These are phyloP conservation scores for Anaspis maculata DNA, from an alignment of 2,888 invertebrate species.

Conservation along the genomic window DNA sequence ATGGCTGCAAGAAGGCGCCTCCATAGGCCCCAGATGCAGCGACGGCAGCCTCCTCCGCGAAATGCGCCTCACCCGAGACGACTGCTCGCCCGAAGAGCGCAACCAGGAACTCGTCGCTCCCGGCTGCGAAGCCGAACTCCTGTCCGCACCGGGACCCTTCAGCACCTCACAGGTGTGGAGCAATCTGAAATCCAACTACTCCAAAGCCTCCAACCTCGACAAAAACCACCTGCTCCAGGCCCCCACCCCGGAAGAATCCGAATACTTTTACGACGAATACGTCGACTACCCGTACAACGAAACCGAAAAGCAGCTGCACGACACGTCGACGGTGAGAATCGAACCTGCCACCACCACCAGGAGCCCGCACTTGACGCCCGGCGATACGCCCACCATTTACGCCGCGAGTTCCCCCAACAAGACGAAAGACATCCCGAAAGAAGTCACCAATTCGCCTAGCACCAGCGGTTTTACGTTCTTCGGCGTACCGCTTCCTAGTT, in stretches of 20 bases:
- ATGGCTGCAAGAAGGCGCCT: slow-evolving; percentile 69
- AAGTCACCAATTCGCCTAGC: slow-evolving; percentile 42
- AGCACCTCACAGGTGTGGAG: slow-evolving; percentile 54
- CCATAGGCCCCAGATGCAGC: slow-evolving; percentile 68
- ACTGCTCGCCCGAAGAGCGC: slow-evolving; percentile 48
- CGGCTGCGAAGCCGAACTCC: slow-evolving; percentile 62
- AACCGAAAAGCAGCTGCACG: slow-evolving; percentile 37
- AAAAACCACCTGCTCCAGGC: slow-evolving; percentile 46
- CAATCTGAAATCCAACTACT: slow-evolving; percentile 44
- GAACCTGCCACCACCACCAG: slow-evolving; percentile 13
- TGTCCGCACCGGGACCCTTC: slow-evolving; percentile 38
- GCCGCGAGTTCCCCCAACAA: slow-evolving; percentile 42
- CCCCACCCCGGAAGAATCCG: slow-evolving; percentile 66
- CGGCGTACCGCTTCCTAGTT: slow-evolving; percentile 68
- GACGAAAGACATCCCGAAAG: slow-evolving; percentile 29
- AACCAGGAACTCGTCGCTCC: slow-evolving; percentile 52
- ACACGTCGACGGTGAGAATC: slow-evolving; percentile 7
- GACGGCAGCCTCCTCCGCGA: slow-evolving; percentile 71
- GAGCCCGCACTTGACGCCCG: slow-evolving; percentile 29
- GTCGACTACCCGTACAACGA: slow-evolving; percentile 68
- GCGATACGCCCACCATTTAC: slow-evolving; percentile 54
- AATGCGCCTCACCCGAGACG: slow-evolving; percentile 59
- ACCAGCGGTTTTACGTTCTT: slow-evolving; percentile 72
- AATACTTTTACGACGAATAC: slow-evolving; percentile 78
- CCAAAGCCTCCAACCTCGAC: slow-evolving; percentile 13